These are phyloP conservation scores for Lophochroa leadbeateri DNA, from an alignment of 2,113 vertebrate species.

Conservation along the genomic window DNA sequence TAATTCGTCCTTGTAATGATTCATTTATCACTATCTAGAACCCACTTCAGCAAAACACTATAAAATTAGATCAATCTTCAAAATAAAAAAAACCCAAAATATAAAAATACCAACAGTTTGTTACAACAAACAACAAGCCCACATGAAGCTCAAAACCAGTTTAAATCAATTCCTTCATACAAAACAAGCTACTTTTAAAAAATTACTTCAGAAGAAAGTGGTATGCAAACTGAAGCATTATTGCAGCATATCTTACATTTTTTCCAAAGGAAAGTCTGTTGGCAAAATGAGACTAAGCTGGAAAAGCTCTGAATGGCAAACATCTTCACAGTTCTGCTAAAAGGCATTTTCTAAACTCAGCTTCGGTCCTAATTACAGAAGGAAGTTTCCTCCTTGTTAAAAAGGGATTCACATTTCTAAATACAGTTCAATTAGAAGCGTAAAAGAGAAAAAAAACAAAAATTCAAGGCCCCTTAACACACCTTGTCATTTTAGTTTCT, in stretches of 20 bases:
- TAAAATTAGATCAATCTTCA: neutral
- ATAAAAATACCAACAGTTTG: neutral
- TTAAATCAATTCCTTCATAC: neutral
- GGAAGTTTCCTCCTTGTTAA: neutral
- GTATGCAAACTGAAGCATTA: neutral
- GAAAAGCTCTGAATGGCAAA: neutral
- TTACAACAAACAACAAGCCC: neutral
- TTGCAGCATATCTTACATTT: neutral
- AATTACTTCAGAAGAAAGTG: neutral
- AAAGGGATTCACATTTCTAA: neutral
- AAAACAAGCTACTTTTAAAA: neutral
- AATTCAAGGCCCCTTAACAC: neutral
- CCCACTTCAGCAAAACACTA: conserved; percentile 42
- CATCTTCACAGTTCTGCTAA: neutral
- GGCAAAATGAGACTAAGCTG: neutral
- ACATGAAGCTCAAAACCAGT: neutral
- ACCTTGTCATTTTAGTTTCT: neutral
- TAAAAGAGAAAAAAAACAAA: neutral
- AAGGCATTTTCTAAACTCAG: neutral
- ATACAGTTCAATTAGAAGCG: neutral
- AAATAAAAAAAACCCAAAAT: neutral
- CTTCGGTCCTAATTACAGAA: neutral
- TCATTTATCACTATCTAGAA: conserved; percentile 51
- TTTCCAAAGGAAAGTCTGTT: neutral
- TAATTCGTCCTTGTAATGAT: conserved; percentile 24